Conservation (phyloP, 2,888 invertebrate species). For the Anagyrus pseudococci region DNA sequence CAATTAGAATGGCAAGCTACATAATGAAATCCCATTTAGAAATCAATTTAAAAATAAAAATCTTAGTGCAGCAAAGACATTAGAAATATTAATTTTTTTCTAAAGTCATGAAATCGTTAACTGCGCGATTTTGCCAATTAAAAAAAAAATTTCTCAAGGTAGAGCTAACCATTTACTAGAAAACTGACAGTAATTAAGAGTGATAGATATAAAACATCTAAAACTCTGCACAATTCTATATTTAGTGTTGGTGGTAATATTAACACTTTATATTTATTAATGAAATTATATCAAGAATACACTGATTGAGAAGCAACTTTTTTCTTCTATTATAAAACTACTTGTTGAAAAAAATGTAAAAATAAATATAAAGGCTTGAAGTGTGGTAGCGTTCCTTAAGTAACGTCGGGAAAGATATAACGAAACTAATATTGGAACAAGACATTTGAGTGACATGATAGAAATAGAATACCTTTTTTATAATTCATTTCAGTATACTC, state of each 20-base stretch:
- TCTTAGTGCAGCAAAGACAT: neutral
- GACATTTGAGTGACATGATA: conserved; percentile 48
- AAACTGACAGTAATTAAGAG: conserved; percentile 24
- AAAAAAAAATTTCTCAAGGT: conserved; percentile 12
- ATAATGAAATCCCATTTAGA: no score
- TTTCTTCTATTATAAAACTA: conserved; percentile 17
- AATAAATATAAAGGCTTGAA: conserved; percentile 26
- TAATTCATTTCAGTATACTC: conserved; percentile 54
- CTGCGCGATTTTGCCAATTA: conserved; percentile 3
- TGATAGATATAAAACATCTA: conserved; percentile 9
- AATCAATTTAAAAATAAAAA: conserved; percentile 15
- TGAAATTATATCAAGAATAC: conserved; percentile 1
- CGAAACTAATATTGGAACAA: conserved; percentile 34
- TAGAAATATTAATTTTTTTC: conserved; percentile 8
- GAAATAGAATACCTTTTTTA: conserved; percentile 60
- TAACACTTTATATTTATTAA: conserved; percentile 24
- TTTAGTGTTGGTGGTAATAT: conserved; percentile 13
- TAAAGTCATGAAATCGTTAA: neutral
- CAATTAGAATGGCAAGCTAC: neutral
- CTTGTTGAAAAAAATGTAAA: conserved; percentile 20
- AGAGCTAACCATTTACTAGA: conserved; percentile 19
- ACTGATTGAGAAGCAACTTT: conserved; percentile 12
- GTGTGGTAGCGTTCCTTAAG: conserved; percentile 15
- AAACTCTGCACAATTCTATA: conserved; percentile 13
- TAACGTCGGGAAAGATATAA: conserved; percentile 29